These are phyloP conservation scores for Atlantisia rogersi DNA, from an alignment of 2,113 vertebrate species.

Conservation along the genomic window DNA sequence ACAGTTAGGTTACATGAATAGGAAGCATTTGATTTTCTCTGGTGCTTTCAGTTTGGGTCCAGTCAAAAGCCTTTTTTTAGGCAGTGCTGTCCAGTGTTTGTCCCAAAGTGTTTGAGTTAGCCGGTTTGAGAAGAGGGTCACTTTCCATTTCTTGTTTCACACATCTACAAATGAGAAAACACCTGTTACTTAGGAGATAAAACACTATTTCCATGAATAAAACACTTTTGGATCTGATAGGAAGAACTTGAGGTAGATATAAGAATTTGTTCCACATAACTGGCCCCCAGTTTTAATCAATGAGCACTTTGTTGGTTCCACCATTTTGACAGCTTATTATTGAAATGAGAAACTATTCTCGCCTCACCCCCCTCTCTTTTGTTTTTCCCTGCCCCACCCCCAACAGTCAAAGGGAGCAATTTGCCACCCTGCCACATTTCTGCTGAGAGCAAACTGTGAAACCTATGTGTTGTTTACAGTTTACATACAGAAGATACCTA, in stretches of 20 bases:
- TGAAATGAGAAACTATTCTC: not conserved
- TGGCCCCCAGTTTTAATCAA: not conserved
- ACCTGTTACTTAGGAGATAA: constrained; percentile 41
- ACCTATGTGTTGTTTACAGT: not conserved
- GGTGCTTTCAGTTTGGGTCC: constrained; percentile 84
- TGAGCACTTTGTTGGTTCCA: not conserved
- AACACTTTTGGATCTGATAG: not conserved
- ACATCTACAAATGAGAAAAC: constrained; percentile 72
- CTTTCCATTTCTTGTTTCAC: constrained; percentile 88
- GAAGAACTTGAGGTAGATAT: not conserved
- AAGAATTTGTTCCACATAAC: not conserved
- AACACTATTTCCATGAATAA: not conserved
- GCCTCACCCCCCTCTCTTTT: too few species aligned
- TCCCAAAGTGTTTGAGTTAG: constrained; percentile 89
- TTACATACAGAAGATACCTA: not conserved
- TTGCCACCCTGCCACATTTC: not conserved
- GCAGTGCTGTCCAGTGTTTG: constrained; percentile 89
- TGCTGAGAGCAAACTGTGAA: not conserved
- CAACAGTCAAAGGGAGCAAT: not conserved
- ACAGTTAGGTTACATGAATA: constrained; percentile 77
- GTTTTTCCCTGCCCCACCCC: too few species aligned
- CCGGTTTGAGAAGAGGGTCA: constrained; percentile 84
- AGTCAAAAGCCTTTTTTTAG: constrained; percentile 78
- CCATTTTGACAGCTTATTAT: not conserved
- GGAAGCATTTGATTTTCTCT: constrained; percentile 91